Evolutionary conservation across 1,140 invertebrate genomes (phyloP), one percentile per base, ranked within the genome.

Genomic region (Halyomorpha halys): DNA sequence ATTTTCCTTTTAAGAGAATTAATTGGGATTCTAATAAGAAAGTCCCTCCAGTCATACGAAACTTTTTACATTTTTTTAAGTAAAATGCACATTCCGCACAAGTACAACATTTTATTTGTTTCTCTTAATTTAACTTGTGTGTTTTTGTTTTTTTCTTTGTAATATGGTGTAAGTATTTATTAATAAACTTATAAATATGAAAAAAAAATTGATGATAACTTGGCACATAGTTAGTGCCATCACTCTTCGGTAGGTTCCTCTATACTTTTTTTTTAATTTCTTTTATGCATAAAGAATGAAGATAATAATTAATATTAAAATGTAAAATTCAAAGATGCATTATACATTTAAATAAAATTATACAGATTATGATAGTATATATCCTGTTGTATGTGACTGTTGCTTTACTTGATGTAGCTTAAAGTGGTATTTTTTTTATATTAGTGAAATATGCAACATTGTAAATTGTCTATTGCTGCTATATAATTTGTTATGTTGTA

Each of bases 351-450:
- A 51, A 64, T 44, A 59, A 59, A 30, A 54, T 60, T 23, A 25
- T 51, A 53, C 62, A 63, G 27, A 53, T 27, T 61, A 65, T 65
- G 60, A 62, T 65, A 65, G 64, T 65, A 53, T 63, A 61, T 44
- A 39, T 27, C 59, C 44, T 53, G 62, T 51, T 61, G 64, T 65
- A 61, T 65, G 64, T 65, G 59, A 65, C 60, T 65, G 64, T 65
- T 65, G 64, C 64, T 65, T 65, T 63, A 51, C 45, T 63, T 54
- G 59, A 65, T 65, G 64, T 65, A 65, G 64, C 64, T 65, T 65
- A 60, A 64, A 60, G 59, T 60, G 39, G 39, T 61, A 19, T 45
- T 44, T 39, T 23, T 53, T 61, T 61, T 53, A 61, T 61, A 15
- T 65, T 65, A 61, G 62, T 60, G 16, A 34, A 18, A 23, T 59